These are phyloP conservation scores for Tragelaphus imberbis DNA, from an alignment of 2,113 vertebrate species.

Conservation along the genomic window DNA sequence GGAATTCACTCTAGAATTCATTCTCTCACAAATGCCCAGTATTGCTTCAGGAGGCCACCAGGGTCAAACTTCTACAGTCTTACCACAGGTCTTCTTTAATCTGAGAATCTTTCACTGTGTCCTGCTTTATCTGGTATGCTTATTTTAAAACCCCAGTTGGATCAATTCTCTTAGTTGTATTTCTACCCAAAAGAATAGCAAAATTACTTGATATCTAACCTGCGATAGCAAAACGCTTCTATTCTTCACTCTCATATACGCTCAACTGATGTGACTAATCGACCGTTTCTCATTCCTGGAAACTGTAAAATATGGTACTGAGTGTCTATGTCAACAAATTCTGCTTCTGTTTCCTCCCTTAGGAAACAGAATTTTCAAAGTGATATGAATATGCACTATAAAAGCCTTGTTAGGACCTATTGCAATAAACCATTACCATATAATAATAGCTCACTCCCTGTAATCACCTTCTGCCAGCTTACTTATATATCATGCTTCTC, in stretches of 20 bases:
- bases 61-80: background rate
- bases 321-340: background rate
- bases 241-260: background rate
- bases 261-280: background rate
- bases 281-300: background rate
- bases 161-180: background rate
- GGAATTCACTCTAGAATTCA: background rate
- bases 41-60: background rate
- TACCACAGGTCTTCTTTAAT: background rate
- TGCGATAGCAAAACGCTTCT: background rate
- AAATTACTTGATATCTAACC: background rate
- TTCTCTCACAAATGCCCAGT: background rate
- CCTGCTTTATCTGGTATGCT: background rate
- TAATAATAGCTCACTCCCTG: background rate
- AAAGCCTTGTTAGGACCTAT: background rate
- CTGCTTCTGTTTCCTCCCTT: background rate
- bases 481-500: background rate
- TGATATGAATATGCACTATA: background rate
- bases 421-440: background rate
- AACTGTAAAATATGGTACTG: background rate
- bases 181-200: background rate
- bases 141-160: background rate
- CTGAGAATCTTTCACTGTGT: background rate
- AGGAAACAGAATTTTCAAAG: background rate
- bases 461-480: conserved; percentile 26